These are phyloP conservation scores for Neodiprion fabricii DNA, from an alignment of 1,140 invertebrate species.

Conservation along the genomic window DNA sequence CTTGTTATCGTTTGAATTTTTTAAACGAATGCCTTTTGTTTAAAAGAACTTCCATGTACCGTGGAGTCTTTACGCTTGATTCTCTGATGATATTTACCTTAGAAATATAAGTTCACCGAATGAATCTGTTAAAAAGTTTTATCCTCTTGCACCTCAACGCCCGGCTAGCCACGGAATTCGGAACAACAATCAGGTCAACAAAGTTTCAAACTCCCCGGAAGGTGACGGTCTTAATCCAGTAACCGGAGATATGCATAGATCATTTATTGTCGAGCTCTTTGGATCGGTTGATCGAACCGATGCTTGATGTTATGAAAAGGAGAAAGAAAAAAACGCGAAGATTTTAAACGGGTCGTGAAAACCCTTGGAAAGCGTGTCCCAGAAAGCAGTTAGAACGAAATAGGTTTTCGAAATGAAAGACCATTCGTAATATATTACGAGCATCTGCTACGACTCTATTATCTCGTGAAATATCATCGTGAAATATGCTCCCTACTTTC, in stretches of 20 bases:
- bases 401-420: not conserved
- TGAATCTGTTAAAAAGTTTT: not conserved
- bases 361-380: too few relatives aligned
- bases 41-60: not conserved
- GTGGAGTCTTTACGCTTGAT: not conserved
- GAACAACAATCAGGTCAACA: too few relatives aligned
- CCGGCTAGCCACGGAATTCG: too few relatives aligned
- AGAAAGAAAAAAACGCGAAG: too few relatives aligned
- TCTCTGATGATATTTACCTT: not conserved
- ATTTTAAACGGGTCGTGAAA: too few relatives aligned
- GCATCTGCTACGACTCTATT: not conserved
- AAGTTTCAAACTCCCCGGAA: too few relatives aligned
- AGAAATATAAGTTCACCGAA: not conserved
- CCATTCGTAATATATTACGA: not conserved
- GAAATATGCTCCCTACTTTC: not conserved
- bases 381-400: not conserved
- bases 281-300: too few relatives aligned
- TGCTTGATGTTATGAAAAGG: too few relatives aligned
- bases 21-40: slow-evolving; percentile 12
- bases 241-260: too few relatives aligned
- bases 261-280: too few relatives aligned
- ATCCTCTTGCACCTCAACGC: not conserved
- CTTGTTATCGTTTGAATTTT: slow-evolving; percentile 40
- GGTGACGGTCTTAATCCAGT: too few relatives aligned
- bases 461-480: slow-evolving; percentile 1